Conservation (phyloP, 1,140 invertebrate species). For the Trachelipus rathkii region DNA sequence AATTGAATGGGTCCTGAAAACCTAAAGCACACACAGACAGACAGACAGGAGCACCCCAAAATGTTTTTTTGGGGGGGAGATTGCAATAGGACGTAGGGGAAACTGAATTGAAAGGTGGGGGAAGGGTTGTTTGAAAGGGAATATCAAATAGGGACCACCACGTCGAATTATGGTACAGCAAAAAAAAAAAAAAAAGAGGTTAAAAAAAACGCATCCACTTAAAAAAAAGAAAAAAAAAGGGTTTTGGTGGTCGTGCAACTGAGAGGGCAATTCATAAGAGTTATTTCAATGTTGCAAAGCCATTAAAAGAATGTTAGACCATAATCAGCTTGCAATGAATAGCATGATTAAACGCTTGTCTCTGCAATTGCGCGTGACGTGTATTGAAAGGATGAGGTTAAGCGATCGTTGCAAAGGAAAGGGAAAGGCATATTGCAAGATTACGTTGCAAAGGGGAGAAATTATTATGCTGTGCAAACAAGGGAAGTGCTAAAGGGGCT, state of each 20-base stretch:
- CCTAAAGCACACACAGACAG: not conserved
- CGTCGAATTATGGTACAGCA: not conserved
- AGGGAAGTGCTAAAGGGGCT: not conserved
- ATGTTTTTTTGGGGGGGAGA: not conserved
- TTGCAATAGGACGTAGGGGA: not conserved
- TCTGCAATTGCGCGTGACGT: slow-evolving; percentile 2
- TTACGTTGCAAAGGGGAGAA: not conserved
- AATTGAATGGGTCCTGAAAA: not conserved
- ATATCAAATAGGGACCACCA: not conserved
- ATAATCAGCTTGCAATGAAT: slow-evolving; percentile 10
- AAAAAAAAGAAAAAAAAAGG: not conserved
- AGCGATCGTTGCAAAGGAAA: not conserved
- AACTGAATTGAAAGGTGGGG: not conserved
- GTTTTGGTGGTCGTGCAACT: not conserved
- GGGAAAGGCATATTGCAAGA: slow-evolving; percentile 3
- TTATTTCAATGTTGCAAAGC: slow-evolving; percentile 5
- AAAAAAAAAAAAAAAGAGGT: slow-evolving; percentile 2
- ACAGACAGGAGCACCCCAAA: not conserved
- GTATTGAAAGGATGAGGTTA: slow-evolving; percentile 8
- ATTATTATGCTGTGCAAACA: slow-evolving; percentile 1
- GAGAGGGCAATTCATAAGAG: not conserved
- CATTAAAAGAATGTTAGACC: not conserved
- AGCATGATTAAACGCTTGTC: slow-evolving; percentile 5
- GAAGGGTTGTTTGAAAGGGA: not conserved
- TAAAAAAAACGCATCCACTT: not conserved